Percentiles rank a stretch among this genome's conserved stretches.
Conservation (phyloP, 2,113 vertebrate genomes). For the Colinus virginianus region DNA sequence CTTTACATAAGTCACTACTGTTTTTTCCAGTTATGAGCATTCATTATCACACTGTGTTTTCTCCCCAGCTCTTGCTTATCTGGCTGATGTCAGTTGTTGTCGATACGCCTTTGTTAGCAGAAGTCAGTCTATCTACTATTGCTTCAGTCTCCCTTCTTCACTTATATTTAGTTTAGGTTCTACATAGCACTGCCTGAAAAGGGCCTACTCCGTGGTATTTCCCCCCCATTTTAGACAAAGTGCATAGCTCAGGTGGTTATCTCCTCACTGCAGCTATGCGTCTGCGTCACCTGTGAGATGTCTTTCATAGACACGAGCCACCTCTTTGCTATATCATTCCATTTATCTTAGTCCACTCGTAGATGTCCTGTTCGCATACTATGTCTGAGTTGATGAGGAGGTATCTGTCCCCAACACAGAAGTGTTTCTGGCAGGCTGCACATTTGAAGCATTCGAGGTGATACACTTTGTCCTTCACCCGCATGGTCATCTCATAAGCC, state of each 20-base stretch:
- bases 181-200: slow-evolving; percentile 36
- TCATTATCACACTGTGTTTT: neutral
- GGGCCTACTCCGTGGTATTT: neutral
- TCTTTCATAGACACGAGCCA: neutral
- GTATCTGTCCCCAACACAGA: slow-evolving; percentile 98
- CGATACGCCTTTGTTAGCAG: neutral
- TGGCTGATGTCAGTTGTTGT: slow-evolving; percentile 56
- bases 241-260: slow-evolving; percentile 20
- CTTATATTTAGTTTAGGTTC: slow-evolving; percentile 27
- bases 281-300: neutral
- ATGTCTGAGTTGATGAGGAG: slow-evolving; percentile 99
- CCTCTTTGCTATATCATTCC: slow-evolving; percentile 83
- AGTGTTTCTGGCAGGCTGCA: slow-evolving; percentile 98
- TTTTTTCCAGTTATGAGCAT: neutral
- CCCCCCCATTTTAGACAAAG: slow-evolving; percentile 40
- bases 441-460: slow-evolving; percentile 99
- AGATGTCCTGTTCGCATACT: slow-evolving; percentile 99
- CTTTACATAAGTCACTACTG: slow-evolving; percentile 39
- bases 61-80: neutral
- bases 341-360: slow-evolving; percentile 98
- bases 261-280: neutral
- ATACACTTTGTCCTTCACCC: slow-evolving; percentile 98
- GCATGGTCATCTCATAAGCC: slow-evolving; percentile 99
- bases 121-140: slow-evolving; percentile 38
- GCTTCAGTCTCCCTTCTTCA: slow-evolving; percentile 27